phyloP scores from a whole-genome alignment of 2,797 vertebrate species.

The Microhierax caerulescens region DNA sequence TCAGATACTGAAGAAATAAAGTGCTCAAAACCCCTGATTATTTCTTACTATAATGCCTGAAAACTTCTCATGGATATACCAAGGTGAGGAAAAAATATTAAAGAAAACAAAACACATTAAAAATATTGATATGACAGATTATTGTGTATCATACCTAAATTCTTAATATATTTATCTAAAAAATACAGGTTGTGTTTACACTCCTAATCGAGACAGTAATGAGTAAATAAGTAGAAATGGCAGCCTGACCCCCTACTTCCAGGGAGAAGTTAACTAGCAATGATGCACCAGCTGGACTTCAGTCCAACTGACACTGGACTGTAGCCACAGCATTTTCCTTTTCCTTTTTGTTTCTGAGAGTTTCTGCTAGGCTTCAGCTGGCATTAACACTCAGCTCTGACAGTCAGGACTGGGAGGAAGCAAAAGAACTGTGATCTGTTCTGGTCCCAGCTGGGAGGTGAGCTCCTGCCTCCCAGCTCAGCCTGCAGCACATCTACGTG shows the following conservation, averaged over 20 bases:
- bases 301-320: not conserved
- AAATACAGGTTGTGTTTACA: not conserved
- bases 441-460: not conserved
- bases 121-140: not conserved
- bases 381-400: not conserved
- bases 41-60: not conserved
- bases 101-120: not conserved
- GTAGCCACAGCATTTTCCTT: not conserved
- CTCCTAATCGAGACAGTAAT: not conserved
- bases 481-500: accelerated
- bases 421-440: not conserved
- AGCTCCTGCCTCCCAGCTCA: not conserved
- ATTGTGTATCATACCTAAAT: not conserved
- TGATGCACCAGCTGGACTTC: not conserved
- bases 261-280: not conserved
- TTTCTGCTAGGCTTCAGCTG: not conserved
- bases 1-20: not conserved
- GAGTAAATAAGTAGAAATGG: not conserved
- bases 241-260: not conserved
- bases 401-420: not conserved
- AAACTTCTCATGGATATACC: not conserved
- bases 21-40: accelerated
- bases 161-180: not conserved
- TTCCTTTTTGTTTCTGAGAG: not conserved
- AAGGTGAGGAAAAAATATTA: not conserved